A percentile compares a stretch with the other conserved stretches of the same genome.
phyloP scores from a whole-genome alignment of 2,888 invertebrate genomes.

The Ephialtes manifestator region DNA sequence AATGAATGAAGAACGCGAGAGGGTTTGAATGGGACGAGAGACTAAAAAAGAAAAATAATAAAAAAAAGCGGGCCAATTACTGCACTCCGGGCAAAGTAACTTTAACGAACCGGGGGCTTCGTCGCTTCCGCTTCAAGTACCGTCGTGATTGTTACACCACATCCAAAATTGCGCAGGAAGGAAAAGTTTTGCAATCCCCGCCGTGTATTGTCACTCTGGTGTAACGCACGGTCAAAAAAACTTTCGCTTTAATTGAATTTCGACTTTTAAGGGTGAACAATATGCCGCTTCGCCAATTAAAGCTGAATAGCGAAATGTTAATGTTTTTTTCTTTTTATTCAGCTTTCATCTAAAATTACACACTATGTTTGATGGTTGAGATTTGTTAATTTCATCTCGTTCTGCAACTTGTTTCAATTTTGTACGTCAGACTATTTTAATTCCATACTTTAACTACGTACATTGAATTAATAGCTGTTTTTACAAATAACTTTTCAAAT shows the following conservation, averaged over 20 bases:
- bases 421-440: too few relatives aligned
- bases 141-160: constrained; percentile 48
- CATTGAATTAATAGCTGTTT: too few relatives aligned
- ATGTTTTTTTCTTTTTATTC: background rate
- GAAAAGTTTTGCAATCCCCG: constrained; percentile 31
- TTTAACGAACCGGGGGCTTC: constrained; percentile 57
- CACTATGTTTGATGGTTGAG: background rate
- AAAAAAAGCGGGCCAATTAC: constrained; percentile 59
- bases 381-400: too few relatives aligned
- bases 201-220: constrained; percentile 26
- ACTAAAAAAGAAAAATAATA: background rate
- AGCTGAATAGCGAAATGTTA: background rate
- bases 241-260: constrained; percentile 39
- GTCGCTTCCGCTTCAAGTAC: constrained; percentile 56
- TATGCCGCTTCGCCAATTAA: background rate
- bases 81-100: constrained; percentile 58
- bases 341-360: background rate
- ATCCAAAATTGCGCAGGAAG: constrained; percentile 27
- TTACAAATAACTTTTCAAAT: too few relatives aligned
- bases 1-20: constrained; percentile 45
- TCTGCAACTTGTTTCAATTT: too few relatives aligned
- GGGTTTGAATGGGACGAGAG: background rate
- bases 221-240: constrained; percentile 24
- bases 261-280: background rate
- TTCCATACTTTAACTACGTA: too few relatives aligned